Percentiles rank a stretch among this genome's conserved stretches.
Evolutionary conservation across 2,888 invertebrate species (phyloP).

Genomic region (Hemaris fuciformis): DNA sequence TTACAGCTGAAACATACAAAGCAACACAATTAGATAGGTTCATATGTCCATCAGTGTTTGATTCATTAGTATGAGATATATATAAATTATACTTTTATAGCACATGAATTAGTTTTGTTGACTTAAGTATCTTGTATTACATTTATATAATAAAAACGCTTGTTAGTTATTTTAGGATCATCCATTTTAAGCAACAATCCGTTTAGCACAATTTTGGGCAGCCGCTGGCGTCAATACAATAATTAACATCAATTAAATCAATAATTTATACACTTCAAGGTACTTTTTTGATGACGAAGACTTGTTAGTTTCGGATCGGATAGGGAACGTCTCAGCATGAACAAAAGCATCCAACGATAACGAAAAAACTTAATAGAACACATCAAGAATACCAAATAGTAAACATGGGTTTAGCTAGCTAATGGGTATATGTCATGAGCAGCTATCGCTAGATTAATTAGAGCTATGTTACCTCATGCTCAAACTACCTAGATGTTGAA

Average conservation of each 20-base stretch:
- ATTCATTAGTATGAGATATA: neutral
- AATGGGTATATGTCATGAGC: constrained; percentile 49
- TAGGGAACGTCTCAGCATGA: constrained; percentile 32
- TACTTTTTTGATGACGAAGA: constrained; percentile 42
- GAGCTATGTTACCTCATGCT: constrained; percentile 57
- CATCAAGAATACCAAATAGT: constrained; percentile 37
- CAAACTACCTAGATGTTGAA: neutral
- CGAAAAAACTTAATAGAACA: constrained; percentile 39
- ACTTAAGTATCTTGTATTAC: too few relatives aligned
- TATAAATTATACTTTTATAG: neutral
- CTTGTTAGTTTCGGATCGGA: constrained; percentile 35
- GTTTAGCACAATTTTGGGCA: neutral
- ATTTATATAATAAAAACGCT: neutral
- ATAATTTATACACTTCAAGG: neutral
- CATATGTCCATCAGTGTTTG: neutral
- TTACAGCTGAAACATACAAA: constrained; percentile 57
- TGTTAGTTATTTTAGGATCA: neutral
- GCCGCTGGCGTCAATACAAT: neutral
- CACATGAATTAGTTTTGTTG: neutral
- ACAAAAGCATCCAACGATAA: constrained; percentile 49
- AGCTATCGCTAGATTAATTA: constrained; percentile 27
- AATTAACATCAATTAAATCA: neutral
- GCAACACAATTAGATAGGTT: neutral
- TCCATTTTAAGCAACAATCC: neutral
- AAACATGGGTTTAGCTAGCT: constrained; percentile 43